These are phyloP conservation scores for Clepsis dumicolana DNA, from an alignment of 2,888 invertebrate species.

Conservation along the genomic window DNA sequence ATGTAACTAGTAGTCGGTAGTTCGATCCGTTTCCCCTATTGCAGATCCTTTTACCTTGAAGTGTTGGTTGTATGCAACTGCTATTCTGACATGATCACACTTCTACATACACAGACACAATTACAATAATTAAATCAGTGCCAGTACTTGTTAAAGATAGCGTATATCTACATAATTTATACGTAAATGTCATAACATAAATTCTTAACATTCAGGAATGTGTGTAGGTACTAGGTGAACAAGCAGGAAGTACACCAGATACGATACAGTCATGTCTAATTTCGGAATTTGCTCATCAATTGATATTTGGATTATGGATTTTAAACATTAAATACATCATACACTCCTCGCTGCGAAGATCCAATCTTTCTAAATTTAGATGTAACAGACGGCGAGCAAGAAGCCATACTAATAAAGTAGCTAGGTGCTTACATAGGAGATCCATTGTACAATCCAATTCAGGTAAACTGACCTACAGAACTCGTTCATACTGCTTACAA, in stretches of 20 bases:
- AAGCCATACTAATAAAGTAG: slow-evolving; percentile 66
- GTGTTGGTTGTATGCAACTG: too few species aligned
- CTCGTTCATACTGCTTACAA: slow-evolving; percentile 7
- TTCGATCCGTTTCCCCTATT: too few species aligned
- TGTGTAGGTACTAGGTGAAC: background rate
- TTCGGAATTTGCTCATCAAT: slow-evolving; percentile 6
- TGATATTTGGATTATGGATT: slow-evolving; percentile 30
- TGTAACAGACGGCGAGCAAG: slow-evolving; percentile 62
- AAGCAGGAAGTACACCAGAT: slow-evolving; percentile 12
- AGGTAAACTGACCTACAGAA: slow-evolving; percentile 28
- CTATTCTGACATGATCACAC: too few species aligned
- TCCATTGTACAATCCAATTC: slow-evolving; percentile 43
- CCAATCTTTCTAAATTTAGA: slow-evolving; percentile 46
- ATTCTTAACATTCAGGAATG: background rate
- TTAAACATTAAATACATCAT: slow-evolving; percentile 54
- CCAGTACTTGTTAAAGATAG: too few species aligned
- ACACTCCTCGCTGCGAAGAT: slow-evolving; percentile 42
- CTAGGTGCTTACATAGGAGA: slow-evolving; percentile 46
- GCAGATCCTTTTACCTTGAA: too few species aligned
- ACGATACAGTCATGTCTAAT: slow-evolving; percentile 7
- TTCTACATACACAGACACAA: too few species aligned
- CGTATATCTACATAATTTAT: too few species aligned
- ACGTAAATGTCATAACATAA: background rate
- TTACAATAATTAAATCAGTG: too few species aligned
- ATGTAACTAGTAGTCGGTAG: too few species aligned